Conservation (phyloP, 2,888 invertebrate genomes). For the Agrochola macilenta region DNA sequence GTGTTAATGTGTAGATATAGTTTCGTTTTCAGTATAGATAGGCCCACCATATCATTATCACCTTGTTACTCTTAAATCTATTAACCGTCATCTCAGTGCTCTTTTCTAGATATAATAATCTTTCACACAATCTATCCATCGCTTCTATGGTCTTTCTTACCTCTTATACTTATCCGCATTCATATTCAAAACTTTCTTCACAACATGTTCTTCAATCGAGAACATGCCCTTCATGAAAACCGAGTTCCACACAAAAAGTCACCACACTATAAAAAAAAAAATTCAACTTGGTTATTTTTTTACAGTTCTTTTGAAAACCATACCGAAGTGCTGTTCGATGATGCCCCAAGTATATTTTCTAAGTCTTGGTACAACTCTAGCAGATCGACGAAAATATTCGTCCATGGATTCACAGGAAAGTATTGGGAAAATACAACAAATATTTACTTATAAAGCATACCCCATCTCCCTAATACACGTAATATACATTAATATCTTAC, state of each 20-base stretch:
- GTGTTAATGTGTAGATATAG: neutral
- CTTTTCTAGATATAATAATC: neutral
- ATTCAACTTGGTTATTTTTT: constrained; percentile 44
- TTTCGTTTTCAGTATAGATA: no score
- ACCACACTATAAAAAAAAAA: neutral
- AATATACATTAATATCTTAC: neutral
- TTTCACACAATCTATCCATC: neutral
- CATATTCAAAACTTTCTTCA: neutral
- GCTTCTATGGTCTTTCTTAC: neutral
- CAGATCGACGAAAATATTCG: constrained; percentile 76
- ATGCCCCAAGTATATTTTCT: constrained; percentile 75
- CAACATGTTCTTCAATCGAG: neutral
- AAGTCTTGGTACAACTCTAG: constrained; percentile 78
- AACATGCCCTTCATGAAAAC: no score
- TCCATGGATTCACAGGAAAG: constrained; percentile 84
- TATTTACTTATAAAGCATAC: neutral
- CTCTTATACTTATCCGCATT: neutral
- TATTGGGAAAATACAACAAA: constrained; percentile 18
- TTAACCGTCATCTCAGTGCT: neutral
- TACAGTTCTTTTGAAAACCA: constrained; percentile 79
- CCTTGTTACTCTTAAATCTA: no score
- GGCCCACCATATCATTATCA: neutral
- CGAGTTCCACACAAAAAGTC: neutral
- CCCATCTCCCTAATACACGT: neutral
- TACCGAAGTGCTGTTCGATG: constrained; percentile 76